Evolutionary conservation across 2,113 vertebrate species (phyloP).

Genomic region (Pholis gunnellus): DNA sequence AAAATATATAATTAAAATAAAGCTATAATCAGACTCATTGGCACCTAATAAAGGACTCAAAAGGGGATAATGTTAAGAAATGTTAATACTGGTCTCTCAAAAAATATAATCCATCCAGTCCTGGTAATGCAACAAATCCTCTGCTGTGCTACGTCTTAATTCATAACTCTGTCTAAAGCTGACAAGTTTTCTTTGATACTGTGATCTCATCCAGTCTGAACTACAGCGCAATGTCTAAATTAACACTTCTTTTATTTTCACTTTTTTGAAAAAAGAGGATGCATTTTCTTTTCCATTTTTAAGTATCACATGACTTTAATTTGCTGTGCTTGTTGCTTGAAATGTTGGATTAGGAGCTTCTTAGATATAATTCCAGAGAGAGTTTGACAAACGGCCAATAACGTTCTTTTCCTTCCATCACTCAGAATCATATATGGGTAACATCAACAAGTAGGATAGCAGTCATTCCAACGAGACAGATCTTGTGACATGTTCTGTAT

Average conservation of each 20-base stretch:
- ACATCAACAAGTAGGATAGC: neutral
- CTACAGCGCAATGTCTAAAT: neutral
- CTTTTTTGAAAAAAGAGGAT: too few relatives aligned
- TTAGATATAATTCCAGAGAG: too few relatives aligned
- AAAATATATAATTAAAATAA: neutral
- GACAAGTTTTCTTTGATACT: neutral
- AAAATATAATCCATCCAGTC: too few relatives aligned
- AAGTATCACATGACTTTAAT: neutral
- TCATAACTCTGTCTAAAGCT: neutral
- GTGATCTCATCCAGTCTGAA: neutral
- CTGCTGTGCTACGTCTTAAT: neutral
- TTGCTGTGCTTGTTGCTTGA: neutral
- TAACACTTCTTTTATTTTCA: too few relatives aligned
- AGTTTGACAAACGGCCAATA: too few relatives aligned
- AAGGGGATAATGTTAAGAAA: neutral
- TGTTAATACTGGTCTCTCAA: too few relatives aligned
- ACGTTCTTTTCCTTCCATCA: too few relatives aligned
- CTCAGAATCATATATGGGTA: neutral
- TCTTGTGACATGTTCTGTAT: neutral
- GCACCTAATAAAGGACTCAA: too few relatives aligned
- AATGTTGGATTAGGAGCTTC: neutral
- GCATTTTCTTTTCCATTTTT: too few relatives aligned
- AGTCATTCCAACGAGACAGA: neutral
- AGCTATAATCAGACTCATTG: neutral
- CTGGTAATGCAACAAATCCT: neutral